Evolutionary conservation across 2,797 vertebrate species (phyloP).

Genomic region (Alfaro cultratus): DNA sequence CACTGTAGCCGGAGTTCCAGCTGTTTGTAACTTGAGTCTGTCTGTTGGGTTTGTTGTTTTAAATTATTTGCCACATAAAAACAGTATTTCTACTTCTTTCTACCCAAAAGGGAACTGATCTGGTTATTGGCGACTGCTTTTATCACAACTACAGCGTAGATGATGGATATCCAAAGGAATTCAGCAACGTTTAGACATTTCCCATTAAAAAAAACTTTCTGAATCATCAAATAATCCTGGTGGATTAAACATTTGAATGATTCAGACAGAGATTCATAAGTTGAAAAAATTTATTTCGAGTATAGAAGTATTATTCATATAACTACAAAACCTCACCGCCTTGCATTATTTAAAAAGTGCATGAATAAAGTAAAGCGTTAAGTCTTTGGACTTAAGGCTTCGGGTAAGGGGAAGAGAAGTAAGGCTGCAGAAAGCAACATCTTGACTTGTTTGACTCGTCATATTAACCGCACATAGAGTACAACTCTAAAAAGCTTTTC

Average conservation of each 20-base stretch:
- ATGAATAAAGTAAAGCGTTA: constrained; percentile 47
- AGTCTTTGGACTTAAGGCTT: constrained; percentile 12
- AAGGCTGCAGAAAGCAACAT: constrained; percentile 25
- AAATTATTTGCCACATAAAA: background rate
- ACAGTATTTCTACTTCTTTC: background rate
- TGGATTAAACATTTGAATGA: background rate
- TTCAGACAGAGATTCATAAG: constrained; percentile 13
- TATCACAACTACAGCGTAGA: background rate
- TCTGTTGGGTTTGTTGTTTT: background rate
- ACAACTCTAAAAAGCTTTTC: background rate
- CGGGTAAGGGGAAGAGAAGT: background rate
- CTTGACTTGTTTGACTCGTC: constrained; percentile 3
- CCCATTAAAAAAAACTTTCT: background rate
- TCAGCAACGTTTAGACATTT: constrained; percentile 1
- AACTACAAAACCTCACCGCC: constrained; percentile 11
- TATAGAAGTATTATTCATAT: constrained; percentile 27
- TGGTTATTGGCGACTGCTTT: background rate
- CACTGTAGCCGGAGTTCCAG: background rate
- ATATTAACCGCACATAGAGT: background rate
- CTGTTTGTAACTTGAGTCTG: background rate
- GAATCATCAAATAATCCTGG: background rate
- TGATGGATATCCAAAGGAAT: constrained; percentile 5
- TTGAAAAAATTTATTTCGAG: constrained; percentile 1
- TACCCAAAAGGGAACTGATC: background rate
- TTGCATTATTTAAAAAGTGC: constrained; percentile 41